These are phyloP conservation scores for Chloropsis hardwickii DNA, from an alignment of 2,113 vertebrate species.

Conservation along the genomic window DNA sequence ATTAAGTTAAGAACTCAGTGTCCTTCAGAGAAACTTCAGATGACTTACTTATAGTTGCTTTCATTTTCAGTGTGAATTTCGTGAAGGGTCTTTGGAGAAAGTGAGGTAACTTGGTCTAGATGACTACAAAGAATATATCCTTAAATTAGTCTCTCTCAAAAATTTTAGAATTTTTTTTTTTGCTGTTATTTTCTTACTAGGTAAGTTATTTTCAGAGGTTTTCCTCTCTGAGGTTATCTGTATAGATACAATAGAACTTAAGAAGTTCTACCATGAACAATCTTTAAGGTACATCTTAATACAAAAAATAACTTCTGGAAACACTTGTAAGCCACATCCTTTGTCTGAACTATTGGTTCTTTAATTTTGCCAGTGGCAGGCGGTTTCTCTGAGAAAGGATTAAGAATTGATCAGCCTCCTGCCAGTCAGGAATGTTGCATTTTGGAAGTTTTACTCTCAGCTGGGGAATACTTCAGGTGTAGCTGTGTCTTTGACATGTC, in stretches of 20 bases:
- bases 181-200: background rate
- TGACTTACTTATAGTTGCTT: background rate
- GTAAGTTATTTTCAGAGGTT: background rate
- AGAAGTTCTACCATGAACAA: background rate
- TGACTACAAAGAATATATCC: background rate
- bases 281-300: background rate
- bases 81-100: background rate
- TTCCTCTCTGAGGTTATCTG: background rate
- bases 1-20: background rate
- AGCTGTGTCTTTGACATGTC: background rate
- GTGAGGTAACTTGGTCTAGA: background rate
- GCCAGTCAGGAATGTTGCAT: fast-evolving
- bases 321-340: background rate
- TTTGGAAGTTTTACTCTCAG: background rate
- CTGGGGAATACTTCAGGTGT: background rate
- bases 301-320: background rate
- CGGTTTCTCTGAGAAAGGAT: background rate
- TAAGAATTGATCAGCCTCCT: background rate
- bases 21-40: background rate
- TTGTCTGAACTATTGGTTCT: background rate
- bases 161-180: background rate
- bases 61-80: background rate
- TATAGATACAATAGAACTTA: background rate
- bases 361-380: background rate
- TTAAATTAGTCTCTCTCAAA: background rate